Conservation (phyloP, 2,113 vertebrate genomes). For the Guaruba guarouba region DNA sequence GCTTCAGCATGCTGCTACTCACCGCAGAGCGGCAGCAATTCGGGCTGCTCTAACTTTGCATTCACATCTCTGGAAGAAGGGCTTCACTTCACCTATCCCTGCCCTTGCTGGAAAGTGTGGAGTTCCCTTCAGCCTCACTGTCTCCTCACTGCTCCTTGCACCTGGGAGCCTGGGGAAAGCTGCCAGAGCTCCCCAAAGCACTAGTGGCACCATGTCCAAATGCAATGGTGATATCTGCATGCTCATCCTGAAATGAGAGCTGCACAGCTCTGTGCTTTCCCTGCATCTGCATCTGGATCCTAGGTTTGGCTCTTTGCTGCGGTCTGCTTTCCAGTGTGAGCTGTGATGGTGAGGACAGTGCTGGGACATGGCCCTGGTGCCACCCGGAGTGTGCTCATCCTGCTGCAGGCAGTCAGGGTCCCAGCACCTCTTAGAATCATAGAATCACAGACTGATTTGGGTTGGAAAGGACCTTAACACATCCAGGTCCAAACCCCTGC, state of each 20-base stretch:
- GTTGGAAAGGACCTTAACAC: neutral
- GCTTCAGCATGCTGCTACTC: fast-evolving
- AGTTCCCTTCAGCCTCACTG: neutral
- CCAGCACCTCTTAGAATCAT: neutral
- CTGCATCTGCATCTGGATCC: neutral
- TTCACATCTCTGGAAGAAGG: neutral
- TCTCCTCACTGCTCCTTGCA: neutral
- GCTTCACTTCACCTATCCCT: neutral
- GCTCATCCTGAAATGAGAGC: fast-evolving
- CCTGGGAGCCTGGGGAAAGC: neutral
- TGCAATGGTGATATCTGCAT: fast-evolving
- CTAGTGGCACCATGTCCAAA: fast-evolving
- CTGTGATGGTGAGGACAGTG: fast-evolving
- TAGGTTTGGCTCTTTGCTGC: neutral
- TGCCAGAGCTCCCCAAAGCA: neutral
- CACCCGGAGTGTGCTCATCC: fast-evolving
- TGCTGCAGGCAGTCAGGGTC: neutral
- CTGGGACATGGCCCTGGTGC: neutral
- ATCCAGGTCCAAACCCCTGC: neutral
- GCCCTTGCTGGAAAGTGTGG: neutral
- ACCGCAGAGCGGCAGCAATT: neutral
- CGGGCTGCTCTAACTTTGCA: fast-evolving
- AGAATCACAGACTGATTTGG: neutral
- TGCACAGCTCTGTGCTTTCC: neutral
- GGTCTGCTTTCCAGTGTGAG: neutral